Evolutionary conservation across 1,140 invertebrate genomes (phyloP).

Genomic region (Coelopa frigida): DNA sequence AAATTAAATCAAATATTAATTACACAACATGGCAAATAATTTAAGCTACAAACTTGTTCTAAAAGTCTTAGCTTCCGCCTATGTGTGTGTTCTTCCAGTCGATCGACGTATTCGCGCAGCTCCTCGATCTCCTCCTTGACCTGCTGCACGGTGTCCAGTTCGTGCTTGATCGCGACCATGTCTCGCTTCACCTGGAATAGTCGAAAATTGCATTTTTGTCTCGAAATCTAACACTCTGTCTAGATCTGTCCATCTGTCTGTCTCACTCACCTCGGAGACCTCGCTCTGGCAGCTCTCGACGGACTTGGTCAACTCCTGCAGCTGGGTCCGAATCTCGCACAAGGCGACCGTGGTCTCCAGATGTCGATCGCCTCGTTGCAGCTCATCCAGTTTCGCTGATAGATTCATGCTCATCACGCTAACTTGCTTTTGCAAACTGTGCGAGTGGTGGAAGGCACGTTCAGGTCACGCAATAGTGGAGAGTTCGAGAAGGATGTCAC

Average conservation of each 20-base stretch:
- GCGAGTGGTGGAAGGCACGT: too few species aligned
- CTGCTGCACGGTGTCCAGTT: slow-evolving; percentile 85
- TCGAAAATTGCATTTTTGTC: too few species aligned
- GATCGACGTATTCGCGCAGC: slow-evolving; percentile 80
- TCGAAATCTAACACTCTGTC: too few species aligned
- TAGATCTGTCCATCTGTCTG: too few species aligned
- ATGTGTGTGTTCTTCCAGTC: slow-evolving; percentile 81
- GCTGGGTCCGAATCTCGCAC: slow-evolving; percentile 81
- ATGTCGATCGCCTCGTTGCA: slow-evolving; percentile 77
- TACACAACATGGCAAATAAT: slow-evolving; percentile 47
- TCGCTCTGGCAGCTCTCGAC: slow-evolving; percentile 90
- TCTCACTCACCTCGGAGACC: slow-evolving; percentile 61
- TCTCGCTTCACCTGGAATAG: slow-evolving; percentile 70
- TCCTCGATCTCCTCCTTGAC: slow-evolving; percentile 92
- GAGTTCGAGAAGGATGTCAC: too few species aligned
- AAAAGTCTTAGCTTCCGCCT: slow-evolving; percentile 75
- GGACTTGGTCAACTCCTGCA: slow-evolving; percentile 85
- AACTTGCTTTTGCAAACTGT: slow-evolving; percentile 90
- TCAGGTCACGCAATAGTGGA: too few species aligned
- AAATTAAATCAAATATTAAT: slow-evolving; percentile 46
- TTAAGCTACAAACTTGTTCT: slow-evolving; percentile 68
- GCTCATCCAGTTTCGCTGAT: slow-evolving; percentile 82
- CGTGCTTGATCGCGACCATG: slow-evolving; percentile 89
- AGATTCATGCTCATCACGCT: slow-evolving; percentile 93
- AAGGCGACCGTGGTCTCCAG: slow-evolving; percentile 82